Percentiles rank a stretch among this genome's conserved stretches.
These are phyloP conservation scores for Otis tarda DNA, from an alignment of 2,113 vertebrate species.

Conservation along the genomic window DNA sequence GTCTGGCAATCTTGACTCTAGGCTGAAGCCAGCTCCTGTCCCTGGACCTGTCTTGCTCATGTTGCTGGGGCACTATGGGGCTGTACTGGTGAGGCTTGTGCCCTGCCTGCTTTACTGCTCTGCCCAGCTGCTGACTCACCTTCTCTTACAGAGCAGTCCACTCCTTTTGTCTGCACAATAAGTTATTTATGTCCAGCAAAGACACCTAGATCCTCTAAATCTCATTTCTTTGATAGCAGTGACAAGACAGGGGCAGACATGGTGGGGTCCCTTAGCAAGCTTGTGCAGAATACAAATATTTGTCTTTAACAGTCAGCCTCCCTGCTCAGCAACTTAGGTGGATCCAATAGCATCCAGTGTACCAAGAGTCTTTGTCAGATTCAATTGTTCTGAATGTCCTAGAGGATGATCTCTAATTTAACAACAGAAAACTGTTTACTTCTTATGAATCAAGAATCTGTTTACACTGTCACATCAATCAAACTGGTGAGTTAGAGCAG, in stretches of 20 bases:
- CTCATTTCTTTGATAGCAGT: background rate
- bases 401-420: background rate
- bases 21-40: background rate
- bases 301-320: background rate
- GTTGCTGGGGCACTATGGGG: rapidly evolving
- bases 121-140: background rate
- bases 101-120: background rate
- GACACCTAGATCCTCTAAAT: background rate
- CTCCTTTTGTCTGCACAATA: background rate
- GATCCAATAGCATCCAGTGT: background rate
- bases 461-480: conserved; percentile 8
- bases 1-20: background rate
- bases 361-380: background rate
- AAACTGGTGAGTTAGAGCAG: background rate
- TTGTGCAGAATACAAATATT: background rate
- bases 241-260: background rate
- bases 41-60: background rate
- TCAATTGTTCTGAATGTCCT: background rate
- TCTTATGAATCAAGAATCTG: background rate
- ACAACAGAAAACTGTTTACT: background rate
- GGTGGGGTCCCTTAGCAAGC: rapidly evolving
- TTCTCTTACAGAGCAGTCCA: background rate
- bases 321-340: background rate
- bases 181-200: background rate
- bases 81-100: background rate